A percentile compares a stretch with the other conserved stretches of the same genome.
These are phyloP conservation scores for Panagrolaimus sp. DNA, from an alignment of 1,140 invertebrate genomes.

Conservation along the genomic window DNA sequence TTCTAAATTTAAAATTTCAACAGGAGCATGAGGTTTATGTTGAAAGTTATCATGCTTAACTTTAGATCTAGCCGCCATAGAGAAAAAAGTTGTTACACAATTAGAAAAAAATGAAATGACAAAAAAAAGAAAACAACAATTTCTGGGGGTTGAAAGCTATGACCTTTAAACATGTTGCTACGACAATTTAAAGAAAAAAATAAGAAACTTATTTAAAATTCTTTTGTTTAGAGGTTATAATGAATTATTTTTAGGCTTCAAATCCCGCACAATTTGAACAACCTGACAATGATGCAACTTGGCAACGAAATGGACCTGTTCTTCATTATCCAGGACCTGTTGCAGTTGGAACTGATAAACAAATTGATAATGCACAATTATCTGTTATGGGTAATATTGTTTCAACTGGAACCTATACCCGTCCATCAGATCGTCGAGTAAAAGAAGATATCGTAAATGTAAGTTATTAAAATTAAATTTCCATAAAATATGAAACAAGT, in stretches of 20 bases:
- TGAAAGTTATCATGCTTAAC: conserved; percentile 6
- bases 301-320: conserved; percentile 81
- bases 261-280: conserved; percentile 93
- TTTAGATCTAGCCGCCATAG: not conserved
- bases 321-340: conserved; percentile 77
- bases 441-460: conserved; percentile 81
- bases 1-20: not conserved
- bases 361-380: conserved; percentile 67
- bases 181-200: too few species aligned
- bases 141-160: too few species aligned
- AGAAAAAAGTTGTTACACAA: too few species aligned
- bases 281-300: conserved; percentile 78
- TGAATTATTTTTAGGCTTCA: conserved; percentile 69
- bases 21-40: not conserved
- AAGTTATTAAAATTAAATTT: too few species aligned
- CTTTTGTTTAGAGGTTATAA: too few species aligned
- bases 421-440: conserved; percentile 82
- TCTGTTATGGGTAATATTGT: conserved; percentile 80
- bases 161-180: too few species aligned
- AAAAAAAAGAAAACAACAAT: too few species aligned
- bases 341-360: conserved; percentile 85
- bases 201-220: too few species aligned
- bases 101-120: too few species aligned
- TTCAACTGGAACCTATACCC: conserved; percentile 82
- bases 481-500: too few species aligned